A percentile compares a stretch with the other conserved stretches of the same genome.
These are phyloP conservation scores for Neodiprion virginianus DNA, from an alignment of 1,140 invertebrate species.

Conservation along the genomic window DNA sequence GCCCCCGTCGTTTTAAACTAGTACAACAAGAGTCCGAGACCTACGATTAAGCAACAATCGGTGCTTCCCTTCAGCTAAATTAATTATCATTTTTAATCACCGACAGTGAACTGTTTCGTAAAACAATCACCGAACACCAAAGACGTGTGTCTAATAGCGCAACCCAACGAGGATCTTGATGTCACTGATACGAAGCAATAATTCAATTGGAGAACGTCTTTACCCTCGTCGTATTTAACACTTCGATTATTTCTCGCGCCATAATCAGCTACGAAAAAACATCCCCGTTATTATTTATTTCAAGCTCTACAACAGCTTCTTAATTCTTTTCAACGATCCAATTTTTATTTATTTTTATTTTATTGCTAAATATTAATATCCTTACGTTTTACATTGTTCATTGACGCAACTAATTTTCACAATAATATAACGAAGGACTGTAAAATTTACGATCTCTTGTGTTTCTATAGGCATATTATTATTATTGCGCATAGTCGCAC, in stretches of 20 bases:
- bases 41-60: slow-evolving; percentile 74
- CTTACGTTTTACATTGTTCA: no score
- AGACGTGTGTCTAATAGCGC: background rate
- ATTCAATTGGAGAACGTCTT: background rate
- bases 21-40: slow-evolving; percentile 90
- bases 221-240: no score
- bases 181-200: background rate
- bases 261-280: background rate
- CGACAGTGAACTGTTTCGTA: no score
- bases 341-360: no score
- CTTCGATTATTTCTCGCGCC: background rate
- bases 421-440: no score
- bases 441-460: no score
- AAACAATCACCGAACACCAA: background rate
- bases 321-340: background rate
- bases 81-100: no score
- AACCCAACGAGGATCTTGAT: background rate
- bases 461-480: no score
- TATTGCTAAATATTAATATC: no score
- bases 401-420: no score
- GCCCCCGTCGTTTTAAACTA: slow-evolving; percentile 83
- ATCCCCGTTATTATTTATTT: background rate
- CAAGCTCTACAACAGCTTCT: background rate
- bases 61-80: background rate
- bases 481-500: no score